These are phyloP conservation scores for Alces alces DNA, from an alignment of 2,113 vertebrate genomes.

Conservation along the genomic window DNA sequence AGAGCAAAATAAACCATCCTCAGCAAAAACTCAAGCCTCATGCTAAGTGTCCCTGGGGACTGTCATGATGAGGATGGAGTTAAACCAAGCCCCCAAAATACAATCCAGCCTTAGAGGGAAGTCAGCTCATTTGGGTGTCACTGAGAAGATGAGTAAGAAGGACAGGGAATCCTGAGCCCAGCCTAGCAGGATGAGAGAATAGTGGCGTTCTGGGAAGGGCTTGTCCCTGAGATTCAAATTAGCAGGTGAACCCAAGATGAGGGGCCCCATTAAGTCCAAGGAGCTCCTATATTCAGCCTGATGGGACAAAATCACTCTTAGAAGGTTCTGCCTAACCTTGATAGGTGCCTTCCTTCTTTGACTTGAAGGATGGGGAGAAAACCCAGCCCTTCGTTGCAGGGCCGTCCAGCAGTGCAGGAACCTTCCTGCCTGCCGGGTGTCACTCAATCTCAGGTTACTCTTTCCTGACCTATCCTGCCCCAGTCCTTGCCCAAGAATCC, in stretches of 20 bases:
- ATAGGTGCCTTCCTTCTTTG: background rate
- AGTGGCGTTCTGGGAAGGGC: background rate
- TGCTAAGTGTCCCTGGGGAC: background rate
- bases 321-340: background rate
- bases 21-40: background rate
- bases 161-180: background rate
- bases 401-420: background rate
- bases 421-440: background rate
- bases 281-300: background rate
- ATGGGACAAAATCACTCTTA: background rate
- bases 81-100: background rate
- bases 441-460: background rate
- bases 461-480: background rate
- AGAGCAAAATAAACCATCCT: background rate
- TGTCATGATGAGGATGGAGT: background rate
- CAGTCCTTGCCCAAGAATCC: background rate
- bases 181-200: background rate
- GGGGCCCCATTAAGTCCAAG: background rate
- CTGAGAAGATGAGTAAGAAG: background rate
- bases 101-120: background rate
- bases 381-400: background rate
- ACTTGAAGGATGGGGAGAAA: background rate
- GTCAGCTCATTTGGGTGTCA: background rate
- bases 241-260: background rate
- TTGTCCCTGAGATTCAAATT: background rate